Conservation (phyloP, 1,140 invertebrate species). For the Heliconius himera region DNA sequence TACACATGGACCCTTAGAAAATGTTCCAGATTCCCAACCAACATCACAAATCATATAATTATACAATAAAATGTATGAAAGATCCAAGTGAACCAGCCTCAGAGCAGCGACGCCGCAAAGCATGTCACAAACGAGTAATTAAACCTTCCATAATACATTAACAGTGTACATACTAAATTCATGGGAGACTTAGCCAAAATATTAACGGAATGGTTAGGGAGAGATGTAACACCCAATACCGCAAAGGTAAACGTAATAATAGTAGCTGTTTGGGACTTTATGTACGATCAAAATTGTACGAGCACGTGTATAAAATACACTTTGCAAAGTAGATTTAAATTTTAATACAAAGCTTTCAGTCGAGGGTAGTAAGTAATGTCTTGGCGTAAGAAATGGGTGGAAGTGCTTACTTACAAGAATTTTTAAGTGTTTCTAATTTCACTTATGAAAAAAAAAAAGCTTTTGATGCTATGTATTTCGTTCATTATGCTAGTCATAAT, state of each 20-base stretch:
- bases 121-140: slow-evolving; percentile 73
- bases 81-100: no score
- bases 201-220: slow-evolving; percentile 63
- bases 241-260: slow-evolving; percentile 77
- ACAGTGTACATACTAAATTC: slow-evolving; percentile 75
- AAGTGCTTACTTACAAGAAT: slow-evolving; percentile 43
- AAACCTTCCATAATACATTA: slow-evolving; percentile 77
- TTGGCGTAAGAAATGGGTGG: slow-evolving; percentile 71
- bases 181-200: slow-evolving; percentile 71
- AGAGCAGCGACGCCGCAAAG: slow-evolving; percentile 57
- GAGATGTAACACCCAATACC: slow-evolving; percentile 75
- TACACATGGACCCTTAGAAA: slow-evolving; percentile 1
- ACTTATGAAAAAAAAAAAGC: slow-evolving; percentile 14
- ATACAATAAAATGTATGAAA: neutral
- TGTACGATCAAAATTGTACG: slow-evolving; percentile 80
- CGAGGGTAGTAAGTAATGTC: slow-evolving; percentile 77
- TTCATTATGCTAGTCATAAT: neutral
- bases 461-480: slow-evolving; percentile 7
- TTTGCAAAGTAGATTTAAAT: slow-evolving; percentile 82
- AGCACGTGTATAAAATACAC: slow-evolving; percentile 81
- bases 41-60: neutral
- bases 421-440: slow-evolving; percentile 25
- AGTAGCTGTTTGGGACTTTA: slow-evolving; percentile 77
- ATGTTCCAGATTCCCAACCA: neutral
- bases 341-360: slow-evolving; percentile 81